Conservation (phyloP, 2,888 invertebrate genomes). For the Cephus pygmeus region DNA sequence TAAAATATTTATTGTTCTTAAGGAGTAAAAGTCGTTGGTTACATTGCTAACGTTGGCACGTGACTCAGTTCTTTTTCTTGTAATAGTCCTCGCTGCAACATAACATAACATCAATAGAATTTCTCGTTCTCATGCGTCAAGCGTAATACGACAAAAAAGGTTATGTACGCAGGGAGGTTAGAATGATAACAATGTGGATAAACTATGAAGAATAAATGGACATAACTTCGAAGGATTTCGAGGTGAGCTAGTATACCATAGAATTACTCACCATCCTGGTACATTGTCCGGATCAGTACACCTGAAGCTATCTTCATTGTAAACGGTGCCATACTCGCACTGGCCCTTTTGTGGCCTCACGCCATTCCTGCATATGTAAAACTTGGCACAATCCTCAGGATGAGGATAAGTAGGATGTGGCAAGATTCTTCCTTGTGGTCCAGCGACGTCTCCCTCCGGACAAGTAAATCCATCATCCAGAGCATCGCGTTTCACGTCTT, state of each 20-base stretch:
- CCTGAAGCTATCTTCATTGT: constrained; percentile 81
- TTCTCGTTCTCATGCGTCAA: constrained; percentile 14
- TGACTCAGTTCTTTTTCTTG: constrained; percentile 67
- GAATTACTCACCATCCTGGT: constrained; percentile 76
- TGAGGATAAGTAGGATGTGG: constrained; percentile 84
- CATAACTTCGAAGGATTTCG: too few relatives aligned
- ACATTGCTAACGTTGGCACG: constrained; percentile 14
- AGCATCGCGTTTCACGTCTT: constrained; percentile 70
- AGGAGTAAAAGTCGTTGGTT: constrained; percentile 28
- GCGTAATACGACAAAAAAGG: constrained; percentile 10
- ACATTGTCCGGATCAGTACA: constrained; percentile 84
- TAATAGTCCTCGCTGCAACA: constrained; percentile 77
- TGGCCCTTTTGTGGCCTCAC: constrained; percentile 81
- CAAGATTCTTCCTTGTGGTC: constrained; percentile 75
- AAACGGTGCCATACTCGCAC: constrained; percentile 79
- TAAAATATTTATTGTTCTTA: constrained; percentile 53
- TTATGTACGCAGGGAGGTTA: constrained; percentile 2
- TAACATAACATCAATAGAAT: constrained; percentile 27
- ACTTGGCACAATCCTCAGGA: constrained; percentile 83
- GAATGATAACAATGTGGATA: constrained; percentile 1
- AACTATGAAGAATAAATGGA: constrained; percentile 1
- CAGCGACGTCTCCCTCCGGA: constrained; percentile 76
- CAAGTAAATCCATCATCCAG: constrained; percentile 83
- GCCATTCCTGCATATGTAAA: constrained; percentile 84
- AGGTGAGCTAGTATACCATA: neutral